Conservation (phyloP, 1,140 invertebrate genomes). For the Drosophila ogumai region DNA sequence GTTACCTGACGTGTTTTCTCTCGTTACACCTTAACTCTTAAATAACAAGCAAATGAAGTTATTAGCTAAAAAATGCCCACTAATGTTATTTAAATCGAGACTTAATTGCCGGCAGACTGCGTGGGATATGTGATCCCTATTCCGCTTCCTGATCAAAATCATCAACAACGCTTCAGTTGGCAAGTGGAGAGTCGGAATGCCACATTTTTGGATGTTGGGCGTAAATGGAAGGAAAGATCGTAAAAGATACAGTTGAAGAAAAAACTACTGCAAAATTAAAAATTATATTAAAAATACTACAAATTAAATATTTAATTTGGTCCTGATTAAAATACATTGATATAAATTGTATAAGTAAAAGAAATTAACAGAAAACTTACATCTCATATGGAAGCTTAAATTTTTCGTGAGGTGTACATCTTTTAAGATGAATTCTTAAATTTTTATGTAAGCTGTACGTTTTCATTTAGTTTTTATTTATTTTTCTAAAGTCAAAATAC, state of each 20-base stretch:
- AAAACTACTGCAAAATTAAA: background rate
- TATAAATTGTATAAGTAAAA: background rate
- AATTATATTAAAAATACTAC: too few relatives aligned
- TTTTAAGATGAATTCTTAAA: too few relatives aligned
- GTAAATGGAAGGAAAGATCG: too few relatives aligned
- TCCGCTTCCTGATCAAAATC: slow-evolving; percentile 27
- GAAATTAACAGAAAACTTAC: too few relatives aligned
- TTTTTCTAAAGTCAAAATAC: background rate
- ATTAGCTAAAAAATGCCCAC: slow-evolving; percentile 6
- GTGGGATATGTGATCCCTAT: slow-evolving; percentile 14
- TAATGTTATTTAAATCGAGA: slow-evolving; percentile 1
- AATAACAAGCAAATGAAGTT: slow-evolving; percentile 5
- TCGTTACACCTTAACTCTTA: background rate
- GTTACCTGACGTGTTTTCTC: background rate
- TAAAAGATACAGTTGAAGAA: slow-evolving; percentile 2
- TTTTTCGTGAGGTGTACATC: too few relatives aligned
- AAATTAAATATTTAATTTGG: background rate
- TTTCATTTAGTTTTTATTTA: too few relatives aligned
- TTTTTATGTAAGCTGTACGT: too few relatives aligned
- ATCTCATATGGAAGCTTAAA: too few relatives aligned
- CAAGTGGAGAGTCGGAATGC: slow-evolving; percentile 9
- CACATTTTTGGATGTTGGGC: slow-evolving; percentile 29
- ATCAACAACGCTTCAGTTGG: slow-evolving; percentile 19
- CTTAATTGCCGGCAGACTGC: slow-evolving; percentile 11
- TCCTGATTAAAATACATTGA: background rate